phyloP scores from a whole-genome alignment of 2,797 vertebrate genomes.

The Myiotriccus ornatus region DNA sequence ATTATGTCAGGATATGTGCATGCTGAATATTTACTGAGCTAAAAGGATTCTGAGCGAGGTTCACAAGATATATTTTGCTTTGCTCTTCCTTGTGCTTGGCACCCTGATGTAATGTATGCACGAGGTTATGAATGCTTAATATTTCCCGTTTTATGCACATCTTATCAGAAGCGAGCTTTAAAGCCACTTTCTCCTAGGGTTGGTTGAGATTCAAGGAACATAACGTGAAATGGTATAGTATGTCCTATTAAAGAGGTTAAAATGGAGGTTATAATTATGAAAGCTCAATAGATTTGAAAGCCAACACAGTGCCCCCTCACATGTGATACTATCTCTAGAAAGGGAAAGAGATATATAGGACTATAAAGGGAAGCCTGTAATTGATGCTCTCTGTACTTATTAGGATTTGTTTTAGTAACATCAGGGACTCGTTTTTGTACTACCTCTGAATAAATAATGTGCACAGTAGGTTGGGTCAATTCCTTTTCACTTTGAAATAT shows the following conservation, averaged over 20 bases:
- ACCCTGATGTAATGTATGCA: slow-evolving; percentile 12
- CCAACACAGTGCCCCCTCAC: slow-evolving; percentile 33
- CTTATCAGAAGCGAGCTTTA: slow-evolving; percentile 42
- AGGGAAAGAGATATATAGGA: slow-evolving; percentile 62
- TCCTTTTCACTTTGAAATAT: slow-evolving; percentile 72
- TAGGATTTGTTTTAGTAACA: slow-evolving; percentile 75
- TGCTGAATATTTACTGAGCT: slow-evolving; percentile 58
- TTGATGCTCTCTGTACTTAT: slow-evolving; percentile 67
- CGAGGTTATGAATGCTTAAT: not conserved
- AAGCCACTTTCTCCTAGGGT: slow-evolving; percentile 28
- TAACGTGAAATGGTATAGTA: slow-evolving; percentile 12
- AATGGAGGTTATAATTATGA: slow-evolving; percentile 65
- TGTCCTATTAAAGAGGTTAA: slow-evolving; percentile 62
- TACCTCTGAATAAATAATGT: slow-evolving; percentile 76
- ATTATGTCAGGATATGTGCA: slow-evolving; percentile 30
- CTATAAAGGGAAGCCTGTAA: slow-evolving; percentile 65
- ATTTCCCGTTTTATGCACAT: slow-evolving; percentile 29
- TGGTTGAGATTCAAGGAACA: slow-evolving; percentile 56
- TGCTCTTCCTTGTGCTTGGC: not conserved
- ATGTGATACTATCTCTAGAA: slow-evolving; percentile 45
- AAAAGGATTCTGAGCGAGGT: slow-evolving; percentile 33
- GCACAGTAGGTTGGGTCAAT: slow-evolving; percentile 71
- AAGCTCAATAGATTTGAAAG: slow-evolving; percentile 64
- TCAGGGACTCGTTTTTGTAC: slow-evolving; percentile 72
- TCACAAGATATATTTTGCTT: slow-evolving; percentile 43